These are phyloP conservation scores for Pyrrhia umbra DNA, from an alignment of 2,888 invertebrate genomes.

Conservation along the genomic window DNA sequence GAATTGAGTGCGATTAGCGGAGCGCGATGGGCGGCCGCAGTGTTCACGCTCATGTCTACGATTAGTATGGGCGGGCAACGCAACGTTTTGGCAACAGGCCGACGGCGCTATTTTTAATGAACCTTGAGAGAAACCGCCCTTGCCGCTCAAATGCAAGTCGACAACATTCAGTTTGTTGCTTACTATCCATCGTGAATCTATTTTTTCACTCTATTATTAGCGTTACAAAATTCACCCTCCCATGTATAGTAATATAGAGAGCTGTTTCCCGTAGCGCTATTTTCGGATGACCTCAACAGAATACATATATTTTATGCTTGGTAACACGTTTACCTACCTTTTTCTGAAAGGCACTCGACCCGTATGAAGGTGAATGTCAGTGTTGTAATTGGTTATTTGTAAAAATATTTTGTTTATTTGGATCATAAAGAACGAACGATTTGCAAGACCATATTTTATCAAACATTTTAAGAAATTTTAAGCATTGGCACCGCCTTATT, in stretches of 20 bases:
- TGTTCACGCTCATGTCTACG: conserved; percentile 69
- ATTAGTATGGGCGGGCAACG: conserved; percentile 84
- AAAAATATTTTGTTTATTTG: conserved; percentile 18
- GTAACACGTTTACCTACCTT: conserved; percentile 72
- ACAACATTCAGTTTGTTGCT: conserved; percentile 70
- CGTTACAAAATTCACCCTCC: conserved; percentile 66
- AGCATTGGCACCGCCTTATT: too few relatives aligned
- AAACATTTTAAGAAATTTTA: too few relatives aligned
- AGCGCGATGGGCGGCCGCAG: conserved; percentile 70
- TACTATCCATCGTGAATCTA: conserved; percentile 67
- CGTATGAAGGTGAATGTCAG: conserved; percentile 78
- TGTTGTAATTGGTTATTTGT: conserved; percentile 55
- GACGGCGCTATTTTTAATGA: conserved; percentile 86
- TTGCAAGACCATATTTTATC: too few relatives aligned
- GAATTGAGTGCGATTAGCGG: conserved; percentile 77
- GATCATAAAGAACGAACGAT: neutral
- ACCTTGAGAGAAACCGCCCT: conserved; percentile 89
- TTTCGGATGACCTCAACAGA: conserved; percentile 80
- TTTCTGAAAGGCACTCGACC: conserved; percentile 73
- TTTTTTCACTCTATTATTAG: conserved; percentile 72
- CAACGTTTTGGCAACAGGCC: conserved; percentile 87
- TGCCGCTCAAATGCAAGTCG: conserved; percentile 78
- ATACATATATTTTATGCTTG: conserved; percentile 74
- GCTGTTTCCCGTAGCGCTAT: conserved; percentile 72
- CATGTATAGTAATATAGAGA: conserved; percentile 71